These are phyloP conservation scores for Rugalucina vietnamica DNA, from an alignment of 2,888 invertebrate genomes.

Conservation along the genomic window DNA sequence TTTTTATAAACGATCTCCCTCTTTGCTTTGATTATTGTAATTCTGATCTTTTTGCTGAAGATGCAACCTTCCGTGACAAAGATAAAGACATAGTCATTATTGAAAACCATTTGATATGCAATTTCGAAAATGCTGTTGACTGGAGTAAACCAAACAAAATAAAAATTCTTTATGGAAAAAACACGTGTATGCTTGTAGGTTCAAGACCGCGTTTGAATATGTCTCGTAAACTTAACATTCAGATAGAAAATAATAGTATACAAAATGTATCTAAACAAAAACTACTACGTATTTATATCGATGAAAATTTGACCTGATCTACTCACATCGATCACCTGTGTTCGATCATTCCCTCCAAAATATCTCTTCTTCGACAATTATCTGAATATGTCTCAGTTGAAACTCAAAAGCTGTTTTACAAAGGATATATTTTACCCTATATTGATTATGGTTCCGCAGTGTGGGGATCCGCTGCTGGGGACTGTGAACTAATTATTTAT, in stretches of 20 bases:
- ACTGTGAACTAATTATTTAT: too few relatives aligned
- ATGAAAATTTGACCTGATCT: background rate
- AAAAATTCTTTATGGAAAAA: background rate
- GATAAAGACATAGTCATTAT: too few relatives aligned
- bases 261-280: background rate
- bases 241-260: background rate
- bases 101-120: too few relatives aligned
- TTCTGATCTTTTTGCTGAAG: too few relatives aligned
- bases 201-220: background rate
- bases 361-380: background rate
- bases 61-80: too few relatives aligned
- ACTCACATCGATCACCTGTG: background rate
- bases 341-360: background rate
- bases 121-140: background rate
- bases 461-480: too few relatives aligned
- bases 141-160: background rate
- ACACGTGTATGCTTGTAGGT: background rate
- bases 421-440: background rate
- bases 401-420: background rate
- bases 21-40: too few relatives aligned
- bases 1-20: too few relatives aligned
- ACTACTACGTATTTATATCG: background rate
- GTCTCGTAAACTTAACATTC: background rate
- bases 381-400: background rate
- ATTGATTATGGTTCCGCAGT: background rate